Conservation (phyloP, 92 coral and sea anemone species). For the Scolanthus callimorphus region DNA sequence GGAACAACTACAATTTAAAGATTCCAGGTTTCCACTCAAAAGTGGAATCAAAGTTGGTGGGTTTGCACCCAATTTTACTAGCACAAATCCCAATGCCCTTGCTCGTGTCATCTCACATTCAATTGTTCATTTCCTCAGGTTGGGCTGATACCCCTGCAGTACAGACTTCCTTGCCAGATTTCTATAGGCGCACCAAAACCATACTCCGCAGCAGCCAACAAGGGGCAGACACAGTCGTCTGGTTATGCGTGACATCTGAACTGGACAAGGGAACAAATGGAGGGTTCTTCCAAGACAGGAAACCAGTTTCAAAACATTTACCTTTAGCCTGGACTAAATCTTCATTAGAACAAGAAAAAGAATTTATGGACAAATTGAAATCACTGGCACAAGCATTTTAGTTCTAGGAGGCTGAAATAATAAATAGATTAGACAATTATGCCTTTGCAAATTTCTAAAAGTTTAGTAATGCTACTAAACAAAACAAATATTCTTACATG, state of each 20-base stretch:
- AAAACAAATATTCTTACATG: too few relatives aligned
- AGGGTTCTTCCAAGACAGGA: constrained; percentile 83
- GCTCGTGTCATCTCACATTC: too few relatives aligned
- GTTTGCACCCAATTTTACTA: too few relatives aligned
- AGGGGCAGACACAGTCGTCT: constrained; percentile 90
- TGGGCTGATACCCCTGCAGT: constrained; percentile 99
- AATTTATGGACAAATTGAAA: constrained; percentile 57
- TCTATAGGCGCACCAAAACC: constrained; percentile 76
- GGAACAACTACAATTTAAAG: too few relatives aligned
- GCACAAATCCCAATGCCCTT: not conserved
- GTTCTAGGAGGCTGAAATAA: too few relatives aligned
- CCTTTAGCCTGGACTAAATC: constrained; percentile 97
- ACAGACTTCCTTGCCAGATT: constrained; percentile 80
- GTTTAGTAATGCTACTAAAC: too few relatives aligned
- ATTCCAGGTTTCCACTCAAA: too few relatives aligned
- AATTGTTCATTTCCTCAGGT: constrained; percentile 49
- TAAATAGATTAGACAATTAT: too few relatives aligned
- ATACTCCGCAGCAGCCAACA: constrained; percentile 73
- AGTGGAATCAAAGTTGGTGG: not conserved
- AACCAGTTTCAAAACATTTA: constrained; percentile 71
- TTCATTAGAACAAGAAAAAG: constrained; percentile 49
- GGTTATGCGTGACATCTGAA: constrained; percentile 78
- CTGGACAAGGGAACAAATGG: constrained; percentile 62
- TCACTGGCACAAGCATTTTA: too few relatives aligned
- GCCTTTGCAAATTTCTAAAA: too few relatives aligned